Conservation (phyloP, 2,797 vertebrate species). For the Champsocephalus gunnari region DNA sequence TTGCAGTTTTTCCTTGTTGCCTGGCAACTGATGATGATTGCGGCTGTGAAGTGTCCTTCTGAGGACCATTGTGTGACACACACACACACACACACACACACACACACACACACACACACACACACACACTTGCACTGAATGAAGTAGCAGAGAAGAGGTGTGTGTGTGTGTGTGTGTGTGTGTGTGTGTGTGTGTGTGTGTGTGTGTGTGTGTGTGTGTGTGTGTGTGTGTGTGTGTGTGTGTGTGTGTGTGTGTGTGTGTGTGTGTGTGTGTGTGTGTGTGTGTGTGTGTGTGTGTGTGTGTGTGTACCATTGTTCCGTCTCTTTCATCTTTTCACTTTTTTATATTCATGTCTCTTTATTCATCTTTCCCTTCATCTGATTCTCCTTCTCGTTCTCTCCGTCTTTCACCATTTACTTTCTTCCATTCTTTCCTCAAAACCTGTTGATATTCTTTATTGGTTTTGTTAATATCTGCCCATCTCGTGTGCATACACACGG, state of each 20-base stretch:
- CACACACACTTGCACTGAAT: conserved; percentile 28
- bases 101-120: conserved; percentile 47
- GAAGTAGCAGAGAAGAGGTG: conserved; percentile 22
- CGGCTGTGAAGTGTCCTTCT: conserved; percentile 85
- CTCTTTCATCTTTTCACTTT: conserved; percentile 46
- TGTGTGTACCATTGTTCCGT: conserved; percentile 46
- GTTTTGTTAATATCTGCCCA: too few relatives aligned
- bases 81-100: conserved; percentile 56
- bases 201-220: too few relatives aligned
- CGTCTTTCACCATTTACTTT: neutral
- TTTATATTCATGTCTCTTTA: conserved; percentile 50
- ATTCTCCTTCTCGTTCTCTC: neutral
- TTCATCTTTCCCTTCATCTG: conserved; percentile 3
- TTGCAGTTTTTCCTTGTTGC: conserved; percentile 72
- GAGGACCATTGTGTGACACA: conserved; percentile 79
- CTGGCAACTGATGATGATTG: conserved; percentile 82
- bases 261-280: too few relatives aligned
- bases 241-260: too few relatives aligned
- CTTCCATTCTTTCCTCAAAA: neutral
- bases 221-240: neutral
- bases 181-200: too few relatives aligned
- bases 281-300: conserved; percentile 7
- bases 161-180: conserved; percentile 8
- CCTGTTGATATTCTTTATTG: neutral
- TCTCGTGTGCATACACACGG: too few relatives aligned